Percentiles rank a stretch among this genome's conserved stretches.
Conservation (phyloP, 2,113 vertebrate species). For the Plecotus auritus region DNA sequence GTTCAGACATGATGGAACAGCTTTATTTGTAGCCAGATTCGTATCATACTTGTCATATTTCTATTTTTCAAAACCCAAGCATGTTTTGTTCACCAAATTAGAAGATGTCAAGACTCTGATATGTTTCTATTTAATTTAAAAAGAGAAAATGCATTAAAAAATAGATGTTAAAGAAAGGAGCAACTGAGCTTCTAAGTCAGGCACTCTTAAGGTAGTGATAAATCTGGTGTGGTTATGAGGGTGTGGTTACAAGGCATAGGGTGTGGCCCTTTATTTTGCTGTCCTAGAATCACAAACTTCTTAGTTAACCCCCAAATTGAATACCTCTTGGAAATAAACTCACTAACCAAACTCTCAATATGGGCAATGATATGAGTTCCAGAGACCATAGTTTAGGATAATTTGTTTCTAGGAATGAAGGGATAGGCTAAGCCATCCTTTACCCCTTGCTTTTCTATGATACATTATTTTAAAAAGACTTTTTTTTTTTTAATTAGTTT, state of each 20-base stretch:
- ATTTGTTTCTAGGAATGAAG: background rate
- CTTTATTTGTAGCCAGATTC: slow-evolving; percentile 1
- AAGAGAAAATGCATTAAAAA: background rate
- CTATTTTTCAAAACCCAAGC: background rate
- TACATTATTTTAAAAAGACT: background rate
- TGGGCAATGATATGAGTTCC: background rate
- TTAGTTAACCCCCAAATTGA: background rate
- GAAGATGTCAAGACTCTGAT: background rate
- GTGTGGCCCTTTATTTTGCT: background rate
- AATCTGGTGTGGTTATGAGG: background rate
- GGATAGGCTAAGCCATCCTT: background rate
- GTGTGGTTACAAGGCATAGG: background rate
- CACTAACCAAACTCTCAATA: background rate
- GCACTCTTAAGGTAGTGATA: background rate
- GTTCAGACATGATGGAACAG: background rate
- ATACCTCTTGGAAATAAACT: background rate
- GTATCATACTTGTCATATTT: slow-evolving; percentile 16
- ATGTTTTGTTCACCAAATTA: background rate
- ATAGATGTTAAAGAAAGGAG: background rate
- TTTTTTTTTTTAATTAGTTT: too few relatives aligned
- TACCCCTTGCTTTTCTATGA: background rate
- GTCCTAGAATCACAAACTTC: background rate
- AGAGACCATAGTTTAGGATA: background rate
- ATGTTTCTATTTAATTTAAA: background rate
- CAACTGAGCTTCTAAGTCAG: background rate